A percentile compares a stretch with the other conserved stretches of the same genome.
Conservation (phyloP, 2,888 invertebrate species). For the Monopis laevigella region DNA sequence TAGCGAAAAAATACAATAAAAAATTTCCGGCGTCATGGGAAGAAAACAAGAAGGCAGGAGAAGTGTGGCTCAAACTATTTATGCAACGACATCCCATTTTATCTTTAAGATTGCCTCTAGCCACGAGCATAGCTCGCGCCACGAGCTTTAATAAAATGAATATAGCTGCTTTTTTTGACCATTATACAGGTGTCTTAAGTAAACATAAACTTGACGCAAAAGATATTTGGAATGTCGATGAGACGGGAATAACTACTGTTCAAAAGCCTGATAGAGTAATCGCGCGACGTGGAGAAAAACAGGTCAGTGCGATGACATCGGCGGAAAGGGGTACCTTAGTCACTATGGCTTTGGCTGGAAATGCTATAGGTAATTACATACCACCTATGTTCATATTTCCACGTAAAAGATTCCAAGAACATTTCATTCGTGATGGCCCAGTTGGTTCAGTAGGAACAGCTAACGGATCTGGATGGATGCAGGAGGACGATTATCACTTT, state of each 20-base stretch:
- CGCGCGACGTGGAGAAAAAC: slow-evolving; percentile 29
- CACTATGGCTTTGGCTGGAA: slow-evolving; percentile 20
- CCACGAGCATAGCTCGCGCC: no score
- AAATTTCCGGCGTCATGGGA: no score
- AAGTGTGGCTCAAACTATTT: no score
- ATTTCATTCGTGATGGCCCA: slow-evolving; percentile 25
- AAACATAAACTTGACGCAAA: no score
- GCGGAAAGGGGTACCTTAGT: slow-evolving; percentile 26
- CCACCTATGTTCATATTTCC: slow-evolving; percentile 23
- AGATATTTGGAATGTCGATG: slow-evolving; percentile 36
- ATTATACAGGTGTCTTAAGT: no score
- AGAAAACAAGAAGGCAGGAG: no score
- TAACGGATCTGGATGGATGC: slow-evolving; percentile 20
- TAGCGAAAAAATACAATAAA: no score
- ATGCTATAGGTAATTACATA: slow-evolving; percentile 15
- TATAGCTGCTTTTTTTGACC: no score
- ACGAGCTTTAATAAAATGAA: no score
- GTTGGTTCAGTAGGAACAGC: slow-evolving; percentile 22
- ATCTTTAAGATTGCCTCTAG: no score
- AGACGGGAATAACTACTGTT: slow-evolving; percentile 35
- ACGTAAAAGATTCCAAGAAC: slow-evolving; percentile 19
- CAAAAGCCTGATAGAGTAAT: slow-evolving; percentile 33
- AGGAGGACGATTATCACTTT: slow-evolving; percentile 17
- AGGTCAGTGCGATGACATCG: slow-evolving; percentile 33
- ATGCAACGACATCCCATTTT: no score